Evolutionary conservation across 2,113 vertebrate genomes (phyloP).

Genomic region (Gadus chalcogrammus): DNA sequence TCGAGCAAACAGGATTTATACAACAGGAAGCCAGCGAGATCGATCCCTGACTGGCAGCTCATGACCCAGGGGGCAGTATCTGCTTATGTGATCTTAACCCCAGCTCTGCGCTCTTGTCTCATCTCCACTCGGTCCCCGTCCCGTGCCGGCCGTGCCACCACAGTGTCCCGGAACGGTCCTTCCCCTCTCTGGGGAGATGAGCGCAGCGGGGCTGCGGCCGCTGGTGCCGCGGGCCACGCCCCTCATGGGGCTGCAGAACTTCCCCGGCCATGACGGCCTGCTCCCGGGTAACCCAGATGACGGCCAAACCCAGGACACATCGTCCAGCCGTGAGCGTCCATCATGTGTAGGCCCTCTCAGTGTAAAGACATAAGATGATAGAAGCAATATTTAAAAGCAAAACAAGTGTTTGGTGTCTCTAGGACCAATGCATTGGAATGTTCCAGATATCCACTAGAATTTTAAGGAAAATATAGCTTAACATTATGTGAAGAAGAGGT

Average conservation of each 20-base stretch:
- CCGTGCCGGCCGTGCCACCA: not conserved
- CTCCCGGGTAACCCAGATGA: conserved; percentile 64
- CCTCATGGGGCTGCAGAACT: conserved; percentile 64
- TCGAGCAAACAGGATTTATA: no score
- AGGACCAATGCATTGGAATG: no score
- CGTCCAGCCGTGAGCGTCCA: conserved; percentile 52
- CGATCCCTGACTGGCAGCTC: not conserved
- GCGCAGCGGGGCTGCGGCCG: conserved; percentile 58
- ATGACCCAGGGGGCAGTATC: conserved; percentile 1
- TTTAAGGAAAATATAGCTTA: no score
- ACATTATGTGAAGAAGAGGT: not conserved
- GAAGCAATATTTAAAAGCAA: no score
- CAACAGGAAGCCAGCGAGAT: not conserved
- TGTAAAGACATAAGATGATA: no score
- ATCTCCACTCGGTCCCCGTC: not conserved
- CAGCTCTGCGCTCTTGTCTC: conserved; percentile 4
- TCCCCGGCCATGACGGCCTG: conserved; percentile 52
- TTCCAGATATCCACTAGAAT: no score
- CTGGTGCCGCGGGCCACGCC: conserved; percentile 52
- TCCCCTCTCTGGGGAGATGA: conserved; percentile 48
- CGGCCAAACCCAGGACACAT: conserved; percentile 43
- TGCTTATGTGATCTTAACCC: not conserved
- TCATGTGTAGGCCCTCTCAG: not conserved
- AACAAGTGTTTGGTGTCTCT: no score
- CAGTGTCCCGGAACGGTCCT: conserved; percentile 51